phyloP scores from a whole-genome alignment of 1,140 invertebrate species.

The Cyrtorhinus lividipennis region DNA sequence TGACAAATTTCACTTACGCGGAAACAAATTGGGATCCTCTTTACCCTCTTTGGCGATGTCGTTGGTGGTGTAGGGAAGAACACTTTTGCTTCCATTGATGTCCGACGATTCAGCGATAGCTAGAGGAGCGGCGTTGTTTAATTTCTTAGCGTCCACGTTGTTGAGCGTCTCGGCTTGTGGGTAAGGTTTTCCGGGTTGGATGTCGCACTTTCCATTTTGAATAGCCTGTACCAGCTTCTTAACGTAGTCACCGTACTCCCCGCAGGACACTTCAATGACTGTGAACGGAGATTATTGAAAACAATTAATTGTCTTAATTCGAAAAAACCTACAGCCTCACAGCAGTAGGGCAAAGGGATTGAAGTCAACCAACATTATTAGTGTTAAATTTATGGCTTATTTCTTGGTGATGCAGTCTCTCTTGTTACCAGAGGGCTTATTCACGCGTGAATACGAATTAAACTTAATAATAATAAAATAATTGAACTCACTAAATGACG shows the following conservation, averaged over 20 bases:
- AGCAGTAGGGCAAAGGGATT: too few species aligned
- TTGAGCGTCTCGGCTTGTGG: constrained; percentile 46
- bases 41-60: constrained; percentile 57
- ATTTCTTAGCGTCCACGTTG: constrained; percentile 33
- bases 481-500: constrained; percentile 68
- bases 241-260: constrained; percentile 85
- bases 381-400: too few species aligned
- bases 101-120: constrained; percentile 9
- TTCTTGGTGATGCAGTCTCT: too few species aligned
- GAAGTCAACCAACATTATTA: too few species aligned
- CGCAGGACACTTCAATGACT: constrained; percentile 88
- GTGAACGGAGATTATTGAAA: constrained; percentile 23
- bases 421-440: too few species aligned
- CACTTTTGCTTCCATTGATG: constrained; percentile 22
- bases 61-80: constrained; percentile 42
- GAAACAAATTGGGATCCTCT: neutral
- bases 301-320: constrained; percentile 6
- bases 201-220: constrained; percentile 63
- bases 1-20: neutral
- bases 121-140: constrained; percentile 26
- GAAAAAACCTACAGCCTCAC: too few species aligned
- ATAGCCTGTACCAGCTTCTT: constrained; percentile 68
- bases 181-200: constrained; percentile 45
- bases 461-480: too few species aligned
- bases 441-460: too few species aligned